A percentile compares a stretch with the other conserved stretches of the same genome.
phyloP scores from a whole-genome alignment of 23 tunicate species.

The Styela plicata region DNA sequence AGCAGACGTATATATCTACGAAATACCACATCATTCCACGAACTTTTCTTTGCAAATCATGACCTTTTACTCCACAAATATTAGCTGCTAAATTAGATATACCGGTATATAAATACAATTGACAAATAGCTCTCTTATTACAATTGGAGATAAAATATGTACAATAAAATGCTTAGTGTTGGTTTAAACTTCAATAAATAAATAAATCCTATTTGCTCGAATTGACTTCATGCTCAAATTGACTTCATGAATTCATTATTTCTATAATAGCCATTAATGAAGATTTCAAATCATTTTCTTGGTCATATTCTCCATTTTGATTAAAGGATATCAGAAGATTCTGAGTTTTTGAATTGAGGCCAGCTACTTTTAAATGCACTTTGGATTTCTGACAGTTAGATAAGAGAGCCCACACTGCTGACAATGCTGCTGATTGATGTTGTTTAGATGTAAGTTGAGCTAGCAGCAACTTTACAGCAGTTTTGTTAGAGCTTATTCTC shows the following conservation, averaged over 20 bases:
- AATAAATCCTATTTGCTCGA: too few relatives aligned
- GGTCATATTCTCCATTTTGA: neutral
- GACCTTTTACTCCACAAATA: too few relatives aligned
- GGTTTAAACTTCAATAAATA: too few relatives aligned
- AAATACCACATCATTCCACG: too few relatives aligned
- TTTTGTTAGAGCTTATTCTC: conserved; percentile 61
- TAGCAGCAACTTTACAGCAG: neutral
- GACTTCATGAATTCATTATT: neutral
- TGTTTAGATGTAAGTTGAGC: neutral
- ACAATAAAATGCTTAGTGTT: too few relatives aligned
- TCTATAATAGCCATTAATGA: neutral
- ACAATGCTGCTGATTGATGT: conserved; percentile 21
- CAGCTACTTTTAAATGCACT: conserved; percentile 79
- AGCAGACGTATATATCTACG: too few relatives aligned
- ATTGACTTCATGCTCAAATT: too few relatives aligned
- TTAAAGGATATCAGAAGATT: conserved; percentile 31
- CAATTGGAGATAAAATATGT: too few relatives aligned
- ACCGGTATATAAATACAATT: too few relatives aligned
- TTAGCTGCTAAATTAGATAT: too few relatives aligned
- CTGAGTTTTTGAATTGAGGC: conserved; percentile 37
- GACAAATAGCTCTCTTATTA: too few relatives aligned
- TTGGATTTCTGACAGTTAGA: conserved; percentile 85
- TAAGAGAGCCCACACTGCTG: conserved; percentile 59
- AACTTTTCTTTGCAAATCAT: too few relatives aligned
- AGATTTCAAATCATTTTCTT: neutral